Base-by-base conservation (phyloP, 2,888 invertebrate species). In the Lathronympha strigana region DNA sequence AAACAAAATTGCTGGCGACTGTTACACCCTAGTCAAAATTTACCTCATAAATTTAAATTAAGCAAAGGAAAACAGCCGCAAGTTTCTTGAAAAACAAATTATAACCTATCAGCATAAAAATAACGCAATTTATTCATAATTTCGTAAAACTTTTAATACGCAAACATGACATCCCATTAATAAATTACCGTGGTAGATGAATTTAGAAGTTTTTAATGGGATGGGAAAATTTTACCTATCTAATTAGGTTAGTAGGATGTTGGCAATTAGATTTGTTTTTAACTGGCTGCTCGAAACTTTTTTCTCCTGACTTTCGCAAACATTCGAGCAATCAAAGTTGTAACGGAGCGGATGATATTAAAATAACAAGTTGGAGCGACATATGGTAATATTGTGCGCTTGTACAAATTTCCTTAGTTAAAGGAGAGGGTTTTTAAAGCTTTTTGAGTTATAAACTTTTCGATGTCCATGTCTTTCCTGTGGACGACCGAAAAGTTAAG, bases 111-210 rank as follows among this genome's bases (percentile, higher is more conserved):
- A 40, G 21, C 55, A 47, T 47, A 49, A 55, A 47, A 49, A 49
- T 8, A n/a, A 3, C 23, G 33, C 21, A 58, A 51, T 36, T 58
- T 58, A 58, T 51, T 64, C 64, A 64, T 53, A 53, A 64, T 64
- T 60, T 28, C 45, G 25, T 64, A 51, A 47, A 64, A 64, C 64
- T 60, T 64, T 64, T 60, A 64, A 53, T 64, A 38, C 51, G 54
- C 40, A 61, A 66, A 66, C 60, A 54, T 66, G 61, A 54, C 47
- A 36, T 40, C 40, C 53, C 66, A 61, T 66, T 61, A 61, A 61
- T 61, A 66, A 66, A 66, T 66, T 54, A 64, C 38, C 47, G 60
- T 38, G 21, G 40, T 61, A 61, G 53, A 61, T 40, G 54, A 40
- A 61, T 66, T 61, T 17, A 6, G 17, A 66, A 66, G 47, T 66